These are phyloP conservation scores for Drosophila tristis DNA, from an alignment of 1,140 invertebrate species.

Conservation along the genomic window DNA sequence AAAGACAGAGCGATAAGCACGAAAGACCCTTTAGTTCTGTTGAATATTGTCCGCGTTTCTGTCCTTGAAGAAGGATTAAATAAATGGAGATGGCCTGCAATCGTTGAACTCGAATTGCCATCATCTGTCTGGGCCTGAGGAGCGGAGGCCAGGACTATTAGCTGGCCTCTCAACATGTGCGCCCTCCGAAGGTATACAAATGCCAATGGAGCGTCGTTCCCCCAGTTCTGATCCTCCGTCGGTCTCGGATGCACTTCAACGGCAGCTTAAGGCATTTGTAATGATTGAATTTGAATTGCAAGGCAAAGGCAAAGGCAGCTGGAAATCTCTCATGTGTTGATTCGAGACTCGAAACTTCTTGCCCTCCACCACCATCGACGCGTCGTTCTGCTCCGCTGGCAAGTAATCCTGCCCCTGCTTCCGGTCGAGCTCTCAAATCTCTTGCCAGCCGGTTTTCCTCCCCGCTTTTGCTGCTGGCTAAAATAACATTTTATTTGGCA, in stretches of 20 bases:
- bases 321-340: slow-evolving; percentile 52
- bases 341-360: slow-evolving; percentile 44
- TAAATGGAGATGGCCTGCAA: background rate
- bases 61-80: too few species aligned
- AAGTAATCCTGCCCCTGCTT: slow-evolving; percentile 4
- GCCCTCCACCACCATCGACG: background rate
- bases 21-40: too few species aligned
- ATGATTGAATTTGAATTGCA: slow-evolving; percentile 78
- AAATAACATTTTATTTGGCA: slow-evolving; percentile 7
- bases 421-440: background rate
- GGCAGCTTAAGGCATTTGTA: slow-evolving; percentile 65
- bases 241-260: slow-evolving; percentile 35
- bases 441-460: background rate
- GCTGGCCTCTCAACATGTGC: slow-evolving; percentile 45
- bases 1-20: too few species aligned
- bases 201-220: slow-evolving; percentile 26
- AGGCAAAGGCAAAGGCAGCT: slow-evolving; percentile 1
- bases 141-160: slow-evolving; percentile 40
- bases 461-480: background rate
- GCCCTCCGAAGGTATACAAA: slow-evolving; percentile 26
- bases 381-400: background rate
- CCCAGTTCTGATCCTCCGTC: slow-evolving; percentile 11
- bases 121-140: slow-evolving; percentile 8
- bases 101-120: slow-evolving; percentile 43
- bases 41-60: too few species aligned